These are phyloP conservation scores for Sarcophaga variegata DNA, from an alignment of 2,888 invertebrate genomes.

Conservation along the genomic window DNA sequence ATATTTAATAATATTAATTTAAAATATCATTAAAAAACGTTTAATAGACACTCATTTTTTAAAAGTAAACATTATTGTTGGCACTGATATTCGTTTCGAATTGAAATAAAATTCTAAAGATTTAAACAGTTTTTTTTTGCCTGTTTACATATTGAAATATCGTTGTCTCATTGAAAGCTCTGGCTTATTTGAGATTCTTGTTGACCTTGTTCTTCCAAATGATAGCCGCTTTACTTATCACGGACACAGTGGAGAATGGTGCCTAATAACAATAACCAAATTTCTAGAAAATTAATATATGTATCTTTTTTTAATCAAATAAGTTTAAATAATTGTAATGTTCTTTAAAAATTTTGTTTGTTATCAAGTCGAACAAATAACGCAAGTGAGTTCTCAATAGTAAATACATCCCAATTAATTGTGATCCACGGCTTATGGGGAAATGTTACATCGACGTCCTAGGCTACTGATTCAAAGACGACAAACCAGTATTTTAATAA, in stretches of 20 bases:
- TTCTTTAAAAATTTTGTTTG: too few species aligned
- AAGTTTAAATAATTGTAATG: too few species aligned
- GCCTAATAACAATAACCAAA: not conserved
- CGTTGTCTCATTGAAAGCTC: constrained; percentile 31
- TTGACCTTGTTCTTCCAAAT: constrained; percentile 58
- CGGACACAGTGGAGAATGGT: constrained; percentile 29
- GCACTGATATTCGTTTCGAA: not conserved
- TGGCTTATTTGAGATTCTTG: constrained; percentile 55
- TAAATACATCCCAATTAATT: too few species aligned
- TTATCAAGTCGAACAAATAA: too few species aligned
- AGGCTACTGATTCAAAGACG: too few species aligned
- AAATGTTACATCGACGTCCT: too few species aligned
- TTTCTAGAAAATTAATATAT: not conserved
- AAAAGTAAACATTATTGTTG: constrained; percentile 15
- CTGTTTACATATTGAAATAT: constrained; percentile 15
- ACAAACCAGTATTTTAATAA: too few species aligned
- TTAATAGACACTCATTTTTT: constrained; percentile 19
- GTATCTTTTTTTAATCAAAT: not conserved
- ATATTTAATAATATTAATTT: not conserved
- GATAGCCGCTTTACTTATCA: constrained; percentile 28
- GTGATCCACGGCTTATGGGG: too few species aligned
- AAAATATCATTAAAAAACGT: not conserved
- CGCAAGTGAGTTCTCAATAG: too few species aligned
- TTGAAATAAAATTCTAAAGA: constrained; percentile 19
- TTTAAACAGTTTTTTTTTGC: not conserved